Evolutionary conservation across 2,888 invertebrate species (phyloP).

Genomic region (Protodeltote pygarga): DNA sequence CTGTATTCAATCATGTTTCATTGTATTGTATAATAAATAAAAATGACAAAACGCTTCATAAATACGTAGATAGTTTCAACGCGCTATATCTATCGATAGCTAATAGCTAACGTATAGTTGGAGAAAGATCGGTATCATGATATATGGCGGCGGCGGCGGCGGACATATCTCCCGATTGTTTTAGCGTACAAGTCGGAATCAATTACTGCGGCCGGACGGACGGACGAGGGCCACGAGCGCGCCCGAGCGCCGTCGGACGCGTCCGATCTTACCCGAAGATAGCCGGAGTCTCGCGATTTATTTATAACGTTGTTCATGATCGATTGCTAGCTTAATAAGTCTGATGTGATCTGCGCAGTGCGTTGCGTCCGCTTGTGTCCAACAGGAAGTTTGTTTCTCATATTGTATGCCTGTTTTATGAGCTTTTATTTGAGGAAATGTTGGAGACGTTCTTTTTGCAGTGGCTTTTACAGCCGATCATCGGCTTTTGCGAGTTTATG

Average conservation of each 20-base stretch:
- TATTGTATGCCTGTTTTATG: conserved; percentile 27
- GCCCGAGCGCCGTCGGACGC: conserved; percentile 30
- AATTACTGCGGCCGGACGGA: conserved; percentile 41
- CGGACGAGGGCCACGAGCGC: conserved; percentile 43
- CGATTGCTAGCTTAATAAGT: conserved; percentile 31
- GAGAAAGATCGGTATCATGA: conserved; percentile 45
- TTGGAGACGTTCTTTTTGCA: conserved; percentile 1
- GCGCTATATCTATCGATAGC: conserved; percentile 42
- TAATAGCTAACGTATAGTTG: conserved; percentile 14
- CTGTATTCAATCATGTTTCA: conserved; percentile 37
- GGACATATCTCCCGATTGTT: conserved; percentile 53
- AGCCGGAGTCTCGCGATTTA: conserved; percentile 35
- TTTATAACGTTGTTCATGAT: conserved; percentile 37
- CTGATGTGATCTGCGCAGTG: conserved; percentile 13
- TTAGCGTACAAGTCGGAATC: conserved; percentile 52
- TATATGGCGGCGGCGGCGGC: conserved; percentile 39
- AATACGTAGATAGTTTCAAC: conserved; percentile 44
- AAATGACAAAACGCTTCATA: conserved; percentile 42
- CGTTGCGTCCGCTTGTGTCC: conserved; percentile 30
- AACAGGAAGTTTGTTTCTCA: conserved; percentile 5
- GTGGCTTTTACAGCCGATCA: conserved; percentile 3
- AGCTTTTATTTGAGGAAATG: conserved; percentile 16
- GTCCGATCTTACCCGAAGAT: conserved; percentile 38
- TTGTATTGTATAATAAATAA: conserved; percentile 34
- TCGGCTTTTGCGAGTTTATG: conserved; percentile 4